Base-by-base conservation (phyloP, 2,113 vertebrate species). In the Narcine bancroftii region DNA sequence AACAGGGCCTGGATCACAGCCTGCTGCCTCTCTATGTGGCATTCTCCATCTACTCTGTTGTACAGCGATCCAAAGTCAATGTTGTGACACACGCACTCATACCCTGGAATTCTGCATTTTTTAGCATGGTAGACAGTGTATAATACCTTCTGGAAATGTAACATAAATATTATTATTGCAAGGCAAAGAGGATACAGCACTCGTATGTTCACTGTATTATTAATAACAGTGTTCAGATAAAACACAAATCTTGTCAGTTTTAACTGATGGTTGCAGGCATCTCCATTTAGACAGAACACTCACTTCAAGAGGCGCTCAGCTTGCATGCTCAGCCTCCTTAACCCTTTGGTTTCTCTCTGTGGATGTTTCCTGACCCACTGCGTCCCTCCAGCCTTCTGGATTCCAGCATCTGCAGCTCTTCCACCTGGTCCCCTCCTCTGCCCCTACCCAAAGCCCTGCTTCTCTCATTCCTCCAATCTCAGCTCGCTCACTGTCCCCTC, bases 171-270 rank as follows among this genome's bases (percentile, higher is more conserved):
- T 91, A 91, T 91, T 94, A 92, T 93, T 93, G 95, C 95, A 94
- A 95, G 96, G 95, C n/a, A 95, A 96, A 95, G 95, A 96, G 94
- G 65, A 94, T 93, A 94, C 95, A 94, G 94, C 95, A 96, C 95
- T 95, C 96, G 95, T 96, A 95, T 94, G 96, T n/a, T 96, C 96
- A 96, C 95, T 96, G 95, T 95, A 96, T 96, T 97, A 97, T 96
- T 96, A 96, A 97, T 96, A 96, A 95, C 95, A 95, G 95, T 93
- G 95, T 96, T 96, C 96, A 96, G 96, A 96, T 97, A 96, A 96
- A 96, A 96, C 96, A 95, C 94, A 96, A 95, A 96, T 95, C 96
- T 96, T 95, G 96, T 96, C 96, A 95, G 96, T 95, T 95, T 95
- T 96, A 96, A 96, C 96, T 95, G 95, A 95, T 95, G 94, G 94